phyloP scores from a whole-genome alignment of 2,797 vertebrate species.

The Enteromius fasciolatus region DNA sequence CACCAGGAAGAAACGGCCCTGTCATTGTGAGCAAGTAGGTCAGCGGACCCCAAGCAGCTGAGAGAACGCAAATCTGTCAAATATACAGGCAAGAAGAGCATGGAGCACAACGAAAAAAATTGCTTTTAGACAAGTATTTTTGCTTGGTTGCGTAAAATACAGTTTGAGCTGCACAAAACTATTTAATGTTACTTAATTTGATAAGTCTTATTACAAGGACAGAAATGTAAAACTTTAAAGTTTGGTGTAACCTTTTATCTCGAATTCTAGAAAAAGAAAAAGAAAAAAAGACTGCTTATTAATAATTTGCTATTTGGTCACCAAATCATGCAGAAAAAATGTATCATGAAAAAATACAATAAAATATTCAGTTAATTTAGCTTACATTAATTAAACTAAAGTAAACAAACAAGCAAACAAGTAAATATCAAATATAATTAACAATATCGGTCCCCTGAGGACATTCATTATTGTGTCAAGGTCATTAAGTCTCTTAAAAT shows the following conservation, averaged over 20 bases:
- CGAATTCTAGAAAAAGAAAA: too few species aligned
- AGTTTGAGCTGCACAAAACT: neutral
- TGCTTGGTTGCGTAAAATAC: neutral
- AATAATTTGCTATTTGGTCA: too few species aligned
- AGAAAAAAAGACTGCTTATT: too few species aligned
- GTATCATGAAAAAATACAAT: neutral
- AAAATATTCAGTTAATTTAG: too few species aligned
- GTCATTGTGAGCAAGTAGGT: conserved; percentile 53
- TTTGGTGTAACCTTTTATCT: neutral
- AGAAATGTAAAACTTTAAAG: neutral
- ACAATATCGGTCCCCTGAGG: too few species aligned
- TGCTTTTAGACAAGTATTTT: neutral
- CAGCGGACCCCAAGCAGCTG: conserved; percentile 28
- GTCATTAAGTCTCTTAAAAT: neutral
- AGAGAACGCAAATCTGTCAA: conserved; percentile 30
- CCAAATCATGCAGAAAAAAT: neutral
- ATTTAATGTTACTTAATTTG: neutral
- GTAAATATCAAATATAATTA: too few species aligned
- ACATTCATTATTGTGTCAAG: too few species aligned
- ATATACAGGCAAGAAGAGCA: neutral
- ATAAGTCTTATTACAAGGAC: neutral
- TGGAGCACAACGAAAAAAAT: neutral
- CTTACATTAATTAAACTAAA: too few species aligned
- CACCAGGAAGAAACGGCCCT: conserved; percentile 43
- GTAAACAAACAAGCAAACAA: too few species aligned